Percentiles rank a stretch among this genome's conserved stretches.
These are phyloP conservation scores for Nebria ingens DNA, from an alignment of 1,140 invertebrate species.

Conservation along the genomic window DNA sequence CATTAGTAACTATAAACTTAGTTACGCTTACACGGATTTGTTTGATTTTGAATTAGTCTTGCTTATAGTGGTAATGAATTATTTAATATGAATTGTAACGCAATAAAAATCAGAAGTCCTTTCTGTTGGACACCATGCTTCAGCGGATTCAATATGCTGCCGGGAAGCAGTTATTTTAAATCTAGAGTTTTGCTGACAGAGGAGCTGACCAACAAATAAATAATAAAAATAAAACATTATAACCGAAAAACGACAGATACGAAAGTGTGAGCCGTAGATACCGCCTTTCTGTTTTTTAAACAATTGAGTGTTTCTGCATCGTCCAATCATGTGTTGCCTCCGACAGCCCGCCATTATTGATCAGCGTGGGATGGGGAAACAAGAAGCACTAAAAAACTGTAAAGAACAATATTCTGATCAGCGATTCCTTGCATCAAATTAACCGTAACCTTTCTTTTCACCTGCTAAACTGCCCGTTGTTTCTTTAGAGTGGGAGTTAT, in stretches of 20 bases:
- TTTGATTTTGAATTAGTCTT: too few species aligned
- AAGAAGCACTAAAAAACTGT: neutral
- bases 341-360: neutral
- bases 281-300: neutral
- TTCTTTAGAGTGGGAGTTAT: too few species aligned
- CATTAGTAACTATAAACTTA: too few species aligned
- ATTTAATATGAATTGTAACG: too few species aligned
- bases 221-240: neutral
- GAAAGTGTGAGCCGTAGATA: neutral
- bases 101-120: too few species aligned
- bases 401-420: neutral
- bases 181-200: too few species aligned
- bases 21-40: too few species aligned
- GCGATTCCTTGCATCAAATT: conserved; percentile 2
- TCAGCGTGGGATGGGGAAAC: neutral
- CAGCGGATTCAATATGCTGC: too few species aligned
- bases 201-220: too few species aligned
- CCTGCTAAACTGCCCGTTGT: neutral
- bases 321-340: neutral
- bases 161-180: too few species aligned
- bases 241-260: neutral
- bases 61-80: too few species aligned
- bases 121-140: too few species aligned
- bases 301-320: neutral
- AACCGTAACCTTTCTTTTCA: conserved; percentile 1